Base-by-base conservation (phyloP, 2,797 vertebrate genomes). In the Adelosebastes latens region DNA sequence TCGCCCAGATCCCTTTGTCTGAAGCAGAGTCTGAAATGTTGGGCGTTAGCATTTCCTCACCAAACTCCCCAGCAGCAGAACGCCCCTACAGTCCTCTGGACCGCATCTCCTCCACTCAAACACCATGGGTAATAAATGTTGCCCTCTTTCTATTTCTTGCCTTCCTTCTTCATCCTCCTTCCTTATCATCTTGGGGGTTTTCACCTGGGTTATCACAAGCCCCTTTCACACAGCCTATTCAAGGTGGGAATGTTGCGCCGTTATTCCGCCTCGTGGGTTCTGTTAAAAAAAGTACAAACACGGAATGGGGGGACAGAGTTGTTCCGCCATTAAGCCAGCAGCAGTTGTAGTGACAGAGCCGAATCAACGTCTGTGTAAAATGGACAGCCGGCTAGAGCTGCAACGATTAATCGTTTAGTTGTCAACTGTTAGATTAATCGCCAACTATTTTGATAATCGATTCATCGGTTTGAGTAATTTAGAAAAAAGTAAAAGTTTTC, bases 1-100 rank as follows among this genome's bases (percentile, higher is more conserved):
- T 97, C 14, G 95, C 98, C 89, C 97, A 99, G 92, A 96, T 99
- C 84, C 97, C 98, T 13, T 87, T 99, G 58, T 96, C 97, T 3
- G 97, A 98, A 87, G 95, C 97, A 29, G 97, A 99, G 88, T 93
- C 96, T 72, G 97, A 98, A 62, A 91, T 96, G 64, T 72, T 92
- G 91, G 94, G 93, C 6, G 79, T 93, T 73, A 94, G 92, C 87
- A 93, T 96, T 93, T 94, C 96, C 79, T 98, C 97, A 73, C 97
- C 97, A 71, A 96, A 96, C 88, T 97, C 97, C 0, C 97, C 97
- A 75, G 96, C 95, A 83, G 90, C 93, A 24, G 93, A 94, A 63
- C 94, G 92, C 56, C 93, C 94, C 18, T 95, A 96, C 72, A 96
- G 94, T 81, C 91, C 94, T 83, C 91, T 94, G 39, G 97, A 97